Evolutionary conservation across 2,113 vertebrate species (phyloP), one percentile per base, ranked within the genome.

Genomic region (Aegithalos caudatus): DNA sequence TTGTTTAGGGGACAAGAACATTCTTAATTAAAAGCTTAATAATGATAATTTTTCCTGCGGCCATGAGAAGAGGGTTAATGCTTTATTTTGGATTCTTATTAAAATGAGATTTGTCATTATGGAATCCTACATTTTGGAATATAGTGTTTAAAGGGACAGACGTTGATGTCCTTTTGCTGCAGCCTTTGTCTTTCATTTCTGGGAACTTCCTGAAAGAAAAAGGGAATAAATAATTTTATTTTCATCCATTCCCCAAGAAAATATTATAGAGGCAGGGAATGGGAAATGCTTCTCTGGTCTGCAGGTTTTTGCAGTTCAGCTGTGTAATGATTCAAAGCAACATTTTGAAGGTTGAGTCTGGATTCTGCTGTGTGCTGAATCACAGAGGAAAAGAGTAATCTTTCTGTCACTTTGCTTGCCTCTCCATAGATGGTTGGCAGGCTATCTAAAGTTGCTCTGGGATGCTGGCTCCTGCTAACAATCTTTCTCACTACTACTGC

Each of bases 291-390:
- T 67, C 5, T 45, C 44, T 2, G 1, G 6, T 83, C 23, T 70
- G 21, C 16, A 45, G 53, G 12, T 66, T 93, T 95, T 80, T 60
- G 14, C 29, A 62, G 28, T 93, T 62, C 9, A 23, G 24, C 2
- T 77, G 22, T 91, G 72, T 45, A 79, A 16, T 40, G 83, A 89
- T 69, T 27, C 47, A 82, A 83, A n/a, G 4, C 81, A 61, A 24
- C 10, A 67, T 42, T 98, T 97, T 64, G 93, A 88, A 79, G 28
- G 20, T 0, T 92, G 90, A 47, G 14, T 96, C 47, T 22, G 88
- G 22, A 38, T 82, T 57, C 42, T 67, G 47, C 9, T 23, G 28
- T 29, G 15, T 42, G 28, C 38, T 95, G 22, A 81, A 89, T 62
- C n/a, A 27, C 1, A 1, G 20, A 53, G 22, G 14, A 8, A 66